These are phyloP conservation scores for Protodeltote pygarga DNA, from an alignment of 2,888 invertebrate species.

Conservation along the genomic window DNA sequence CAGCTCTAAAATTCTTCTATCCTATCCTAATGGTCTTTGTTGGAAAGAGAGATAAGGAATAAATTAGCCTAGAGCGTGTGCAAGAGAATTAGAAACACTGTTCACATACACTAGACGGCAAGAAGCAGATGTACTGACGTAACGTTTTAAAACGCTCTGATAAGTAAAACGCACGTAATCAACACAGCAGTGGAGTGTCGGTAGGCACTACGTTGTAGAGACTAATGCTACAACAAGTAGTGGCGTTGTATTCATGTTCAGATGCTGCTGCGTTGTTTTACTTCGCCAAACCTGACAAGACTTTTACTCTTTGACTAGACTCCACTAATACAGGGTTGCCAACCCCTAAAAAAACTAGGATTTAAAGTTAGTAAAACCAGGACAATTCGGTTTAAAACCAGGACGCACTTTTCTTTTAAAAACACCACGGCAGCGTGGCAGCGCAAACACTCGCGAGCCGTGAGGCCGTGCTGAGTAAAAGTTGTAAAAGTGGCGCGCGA, in stretches of 20 bases:
- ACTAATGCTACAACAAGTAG: slow-evolving; percentile 31
- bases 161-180: not conserved
- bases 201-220: slow-evolving; percentile 38
- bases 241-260: slow-evolving; percentile 28
- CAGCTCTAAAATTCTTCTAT: no score
- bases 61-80: no score
- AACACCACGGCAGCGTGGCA: not conserved
- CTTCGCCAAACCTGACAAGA: not conserved
- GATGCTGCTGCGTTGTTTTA: slow-evolving; percentile 24
- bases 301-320: not conserved
- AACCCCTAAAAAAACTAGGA: no score
- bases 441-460: not conserved
- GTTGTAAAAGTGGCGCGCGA: no score
- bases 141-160: slow-evolving; percentile 13
- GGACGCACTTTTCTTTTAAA: no score
- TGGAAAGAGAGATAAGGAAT: no score
- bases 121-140: not conserved
- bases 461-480: no score
- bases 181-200: slow-evolving; percentile 26
- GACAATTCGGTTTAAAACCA: no score
- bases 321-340: no score
- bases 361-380: no score
- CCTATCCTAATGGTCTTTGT: no score
- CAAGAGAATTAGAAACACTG: no score
- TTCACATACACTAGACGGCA: not conserved